phyloP scores from a whole-genome alignment of 2,888 invertebrate species.

The Tineola bisselliella region DNA sequence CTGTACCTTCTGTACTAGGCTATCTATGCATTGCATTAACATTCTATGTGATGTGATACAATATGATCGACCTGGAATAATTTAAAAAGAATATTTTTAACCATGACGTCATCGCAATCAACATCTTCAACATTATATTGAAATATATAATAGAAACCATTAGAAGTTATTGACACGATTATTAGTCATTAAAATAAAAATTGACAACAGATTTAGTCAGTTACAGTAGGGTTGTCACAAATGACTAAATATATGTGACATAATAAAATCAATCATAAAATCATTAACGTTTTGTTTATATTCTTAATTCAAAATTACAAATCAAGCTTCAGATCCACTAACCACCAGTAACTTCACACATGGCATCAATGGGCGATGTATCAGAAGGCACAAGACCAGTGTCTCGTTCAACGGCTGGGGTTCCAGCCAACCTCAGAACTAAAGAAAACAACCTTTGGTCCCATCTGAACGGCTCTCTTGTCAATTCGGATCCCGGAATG shows the following conservation, averaged over 20 bases:
- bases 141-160: no score
- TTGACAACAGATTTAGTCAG: no score
- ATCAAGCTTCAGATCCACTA: constrained; percentile 26
- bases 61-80: constrained; percentile 84
- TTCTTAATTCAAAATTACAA: not conserved
- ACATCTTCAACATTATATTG: no score
- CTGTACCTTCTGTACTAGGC: constrained; percentile 95
- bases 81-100: no score
- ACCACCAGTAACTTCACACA: constrained; percentile 99
- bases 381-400: constrained; percentile 92
- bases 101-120: no score
- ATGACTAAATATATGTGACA: no score
- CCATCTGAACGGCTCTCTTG: constrained; percentile 99
- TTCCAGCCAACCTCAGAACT: constrained; percentile 91
- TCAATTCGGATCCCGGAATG: constrained; percentile 96
- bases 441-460: constrained; percentile 97
- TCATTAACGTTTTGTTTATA: not conserved
- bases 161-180: no score
- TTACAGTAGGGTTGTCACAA: no score
- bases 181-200: no score
- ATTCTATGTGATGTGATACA: constrained; percentile 94
- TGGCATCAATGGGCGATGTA: constrained; percentile 93
- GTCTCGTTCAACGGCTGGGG: constrained; percentile 87
- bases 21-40: constrained; percentile 96
- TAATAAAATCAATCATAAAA: not conserved